Evolutionary conservation across 2,797 vertebrate genomes (phyloP).

Genomic region (Pipistrellus kuhlii): DNA sequence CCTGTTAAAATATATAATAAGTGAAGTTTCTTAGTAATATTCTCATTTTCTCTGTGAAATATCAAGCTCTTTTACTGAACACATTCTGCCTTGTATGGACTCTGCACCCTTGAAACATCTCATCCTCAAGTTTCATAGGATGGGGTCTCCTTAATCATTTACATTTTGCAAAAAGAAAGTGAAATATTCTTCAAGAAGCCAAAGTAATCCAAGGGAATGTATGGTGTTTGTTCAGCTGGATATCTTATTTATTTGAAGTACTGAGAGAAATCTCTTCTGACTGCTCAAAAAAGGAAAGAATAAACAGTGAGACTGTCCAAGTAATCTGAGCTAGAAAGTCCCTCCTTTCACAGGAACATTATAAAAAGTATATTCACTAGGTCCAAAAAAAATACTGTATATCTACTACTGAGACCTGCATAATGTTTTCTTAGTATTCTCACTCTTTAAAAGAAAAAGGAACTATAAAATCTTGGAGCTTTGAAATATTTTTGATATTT

Average conservation of each 20-base stretch:
- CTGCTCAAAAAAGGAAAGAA: slow-evolving; percentile 90
- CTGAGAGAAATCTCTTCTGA: slow-evolving; percentile 93
- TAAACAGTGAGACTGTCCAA: slow-evolving; percentile 91
- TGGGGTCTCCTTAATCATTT: slow-evolving; percentile 88
- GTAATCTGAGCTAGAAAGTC: slow-evolving; percentile 90
- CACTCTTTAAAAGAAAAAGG: slow-evolving; percentile 72
- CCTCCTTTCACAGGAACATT: slow-evolving; percentile 89
- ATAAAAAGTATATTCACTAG: slow-evolving; percentile 89
- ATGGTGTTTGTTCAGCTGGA: slow-evolving; percentile 97
- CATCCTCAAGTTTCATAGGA: slow-evolving; percentile 85
- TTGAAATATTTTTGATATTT: slow-evolving; percentile 55
- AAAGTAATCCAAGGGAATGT: slow-evolving; percentile 89
- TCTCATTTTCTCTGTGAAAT: slow-evolving; percentile 60
- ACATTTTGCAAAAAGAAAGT: slow-evolving; percentile 87
- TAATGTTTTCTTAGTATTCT: slow-evolving; percentile 85
- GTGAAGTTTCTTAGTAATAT: slow-evolving; percentile 47
- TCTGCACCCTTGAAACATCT: slow-evolving; percentile 83
- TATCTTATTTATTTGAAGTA: slow-evolving; percentile 95
- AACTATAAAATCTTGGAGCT: slow-evolving; percentile 60
- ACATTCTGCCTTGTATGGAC: slow-evolving; percentile 69
- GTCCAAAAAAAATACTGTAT: slow-evolving; percentile 92
- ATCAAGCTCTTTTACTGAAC: slow-evolving; percentile 62
- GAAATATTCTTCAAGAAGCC: slow-evolving; percentile 89
- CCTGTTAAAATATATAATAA: slow-evolving; percentile 71
- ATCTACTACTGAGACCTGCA: slow-evolving; percentile 88